Percentiles rank a stretch among this genome's conserved stretches.
These are phyloP conservation scores for Botia almorhae DNA, from an alignment of 2,797 vertebrate genomes.

Conservation along the genomic window DNA sequence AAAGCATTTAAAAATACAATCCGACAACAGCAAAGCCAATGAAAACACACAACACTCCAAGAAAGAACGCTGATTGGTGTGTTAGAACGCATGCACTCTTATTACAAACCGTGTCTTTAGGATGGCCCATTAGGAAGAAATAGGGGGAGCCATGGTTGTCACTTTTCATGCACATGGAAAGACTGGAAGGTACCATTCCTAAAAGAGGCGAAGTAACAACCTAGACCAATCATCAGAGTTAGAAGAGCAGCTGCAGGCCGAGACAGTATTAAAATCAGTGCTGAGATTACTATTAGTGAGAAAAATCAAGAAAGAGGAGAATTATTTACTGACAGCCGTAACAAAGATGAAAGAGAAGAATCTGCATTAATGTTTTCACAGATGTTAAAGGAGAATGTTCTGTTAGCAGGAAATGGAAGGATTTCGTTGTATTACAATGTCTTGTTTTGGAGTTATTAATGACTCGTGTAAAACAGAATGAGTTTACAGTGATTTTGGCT, in stretches of 20 bases:
- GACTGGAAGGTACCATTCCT: slow-evolving; percentile 99
- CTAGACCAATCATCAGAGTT: slow-evolving; percentile 99
- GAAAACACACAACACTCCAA: slow-evolving; percentile 55
- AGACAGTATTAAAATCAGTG: slow-evolving; percentile 71
- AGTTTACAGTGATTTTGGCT: not conserved
- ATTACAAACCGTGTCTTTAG: slow-evolving; percentile 99
- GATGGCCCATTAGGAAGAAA: slow-evolving; percentile 99
- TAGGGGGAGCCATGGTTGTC: slow-evolving; percentile 99
- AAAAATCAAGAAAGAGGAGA: slow-evolving; percentile 70
- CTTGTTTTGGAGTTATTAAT: slow-evolving; percentile 8
- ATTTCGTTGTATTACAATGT: not conserved
- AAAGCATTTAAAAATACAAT: slow-evolving; percentile 61
- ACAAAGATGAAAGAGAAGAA: slow-evolving; percentile 70
- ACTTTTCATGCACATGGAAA: slow-evolving; percentile 99
- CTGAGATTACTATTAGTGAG: slow-evolving; percentile 79
- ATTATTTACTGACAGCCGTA: slow-evolving; percentile 70
- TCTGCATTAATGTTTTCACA: slow-evolving; percentile 64
- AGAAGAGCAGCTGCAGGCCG: slow-evolving; percentile 89
- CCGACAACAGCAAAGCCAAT: slow-evolving; percentile 15
- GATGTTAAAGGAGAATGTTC: slow-evolving; percentile 72
- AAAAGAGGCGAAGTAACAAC: slow-evolving; percentile 99
- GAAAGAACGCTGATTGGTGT: slow-evolving; percentile 64
- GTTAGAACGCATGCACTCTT: slow-evolving; percentile 83
- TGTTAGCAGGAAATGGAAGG: slow-evolving; percentile 33
- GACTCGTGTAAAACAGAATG: slow-evolving; percentile 22